Evolutionary conservation across 2,113 vertebrate species (phyloP).

Genomic region (Gracilinanus agilis): DNA sequence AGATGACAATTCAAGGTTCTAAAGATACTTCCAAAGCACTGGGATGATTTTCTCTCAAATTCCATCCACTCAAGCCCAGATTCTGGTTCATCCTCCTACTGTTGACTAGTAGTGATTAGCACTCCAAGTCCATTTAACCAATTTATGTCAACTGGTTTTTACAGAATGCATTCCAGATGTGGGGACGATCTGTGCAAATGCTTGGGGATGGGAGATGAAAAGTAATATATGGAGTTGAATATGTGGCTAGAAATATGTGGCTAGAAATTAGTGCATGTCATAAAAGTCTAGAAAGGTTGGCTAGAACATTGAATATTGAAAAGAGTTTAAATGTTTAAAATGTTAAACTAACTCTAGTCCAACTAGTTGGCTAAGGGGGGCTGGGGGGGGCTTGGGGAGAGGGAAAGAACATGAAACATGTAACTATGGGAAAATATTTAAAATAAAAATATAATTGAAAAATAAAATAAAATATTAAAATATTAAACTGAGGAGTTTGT

Average conservation of each 20-base stretch:
- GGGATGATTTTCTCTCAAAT: background rate
- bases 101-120: background rate
- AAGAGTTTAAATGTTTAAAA: background rate
- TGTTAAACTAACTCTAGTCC: too few species aligned
- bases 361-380: too few species aligned
- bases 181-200: background rate
- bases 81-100: background rate
- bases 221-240: background rate
- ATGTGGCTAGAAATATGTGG: background rate
- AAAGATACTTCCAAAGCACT: background rate
- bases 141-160: background rate
- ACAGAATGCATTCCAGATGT: background rate
- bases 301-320: background rate
- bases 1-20: background rate
- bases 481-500: background rate
- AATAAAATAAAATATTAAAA: too few species aligned
- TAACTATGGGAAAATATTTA: too few species aligned
- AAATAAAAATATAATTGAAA: too few species aligned
- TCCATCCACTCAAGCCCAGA: background rate
- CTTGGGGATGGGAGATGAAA: background rate
- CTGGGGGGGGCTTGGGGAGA: too few species aligned
- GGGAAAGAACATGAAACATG: too few species aligned
- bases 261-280: background rate
- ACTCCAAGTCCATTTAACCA: background rate
- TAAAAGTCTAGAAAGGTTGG: background rate